Evolutionary conservation across 2,888 invertebrate genomes (phyloP).

Genomic region (Litoditis marina): DNA sequence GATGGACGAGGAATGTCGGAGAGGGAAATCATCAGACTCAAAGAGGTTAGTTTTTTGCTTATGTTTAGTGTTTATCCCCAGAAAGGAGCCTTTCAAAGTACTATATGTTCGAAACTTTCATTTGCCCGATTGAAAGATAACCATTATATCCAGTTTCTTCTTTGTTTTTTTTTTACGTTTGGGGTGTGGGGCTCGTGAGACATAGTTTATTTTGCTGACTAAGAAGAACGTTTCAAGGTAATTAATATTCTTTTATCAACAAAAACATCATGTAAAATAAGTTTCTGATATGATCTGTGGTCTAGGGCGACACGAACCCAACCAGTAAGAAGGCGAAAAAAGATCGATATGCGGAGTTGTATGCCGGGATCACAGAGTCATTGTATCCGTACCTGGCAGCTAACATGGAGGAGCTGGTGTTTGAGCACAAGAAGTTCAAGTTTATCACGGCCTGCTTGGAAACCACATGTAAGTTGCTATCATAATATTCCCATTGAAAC

Average conservation of each 20-base stretch:
- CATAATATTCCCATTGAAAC: too few relatives aligned
- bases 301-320: constrained; percentile 32
- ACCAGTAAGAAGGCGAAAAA: constrained; percentile 35
- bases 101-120: not conserved
- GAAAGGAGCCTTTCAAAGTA: constrained; percentile 3
- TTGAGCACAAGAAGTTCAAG: constrained; percentile 32
- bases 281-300: not conserved
- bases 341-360: constrained; percentile 50
- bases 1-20: constrained; percentile 81
- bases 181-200: not conserved
- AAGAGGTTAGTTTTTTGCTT: constrained; percentile 66
- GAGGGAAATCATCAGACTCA: constrained; percentile 73
- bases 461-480: constrained; percentile 30
- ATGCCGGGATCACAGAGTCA: constrained; percentile 38
- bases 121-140: too few relatives aligned
- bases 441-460: constrained; percentile 34
- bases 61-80: not conserved
- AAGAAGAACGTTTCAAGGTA: not conserved
- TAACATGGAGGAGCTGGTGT: constrained; percentile 53
- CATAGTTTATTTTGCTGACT: not conserved
- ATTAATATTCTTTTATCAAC: not conserved
- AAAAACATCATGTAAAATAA: not conserved
- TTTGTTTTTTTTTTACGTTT: not conserved
- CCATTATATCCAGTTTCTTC: too few relatives aligned
- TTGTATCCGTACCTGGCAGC: constrained; percentile 53